Percentiles rank a stretch among this genome's conserved stretches.
Conservation (phyloP, 2,113 vertebrate genomes). For the Catharus minimus region DNA sequence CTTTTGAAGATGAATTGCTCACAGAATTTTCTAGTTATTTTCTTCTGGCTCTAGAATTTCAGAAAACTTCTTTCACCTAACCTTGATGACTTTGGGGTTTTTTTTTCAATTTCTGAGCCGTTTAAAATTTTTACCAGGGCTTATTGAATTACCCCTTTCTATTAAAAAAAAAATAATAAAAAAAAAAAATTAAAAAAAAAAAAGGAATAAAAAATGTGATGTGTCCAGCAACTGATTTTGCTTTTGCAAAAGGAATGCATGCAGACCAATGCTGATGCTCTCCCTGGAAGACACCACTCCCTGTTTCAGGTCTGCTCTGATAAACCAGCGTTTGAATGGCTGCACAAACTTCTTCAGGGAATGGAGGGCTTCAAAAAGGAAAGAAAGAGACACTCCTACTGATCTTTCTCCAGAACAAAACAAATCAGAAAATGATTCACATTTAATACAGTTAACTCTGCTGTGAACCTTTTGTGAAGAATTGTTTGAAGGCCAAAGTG, state of each 20-base stretch:
- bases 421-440: not conserved
- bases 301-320: not conserved
- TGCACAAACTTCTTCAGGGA: not conserved
- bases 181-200: no score
- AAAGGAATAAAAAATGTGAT: not conserved
- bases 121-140: not conserved
- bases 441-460: not conserved
- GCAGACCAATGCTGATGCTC: not conserved
- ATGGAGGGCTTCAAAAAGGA: not conserved
- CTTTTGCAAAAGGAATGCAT: not conserved
- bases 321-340: not conserved
- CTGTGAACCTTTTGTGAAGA: not conserved
- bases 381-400: not conserved
- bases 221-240: not conserved
- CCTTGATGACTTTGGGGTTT: not conserved
- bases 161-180: not conserved
- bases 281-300: not conserved
- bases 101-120: not conserved
- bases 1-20: not conserved
- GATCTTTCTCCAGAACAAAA: not conserved
- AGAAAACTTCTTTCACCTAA: not conserved
- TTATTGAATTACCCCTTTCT: not conserved
- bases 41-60: not conserved
- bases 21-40: not conserved
- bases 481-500: not conserved